Conservation (phyloP, 2,113 vertebrate species). For the Lophochroa leadbeateri region DNA sequence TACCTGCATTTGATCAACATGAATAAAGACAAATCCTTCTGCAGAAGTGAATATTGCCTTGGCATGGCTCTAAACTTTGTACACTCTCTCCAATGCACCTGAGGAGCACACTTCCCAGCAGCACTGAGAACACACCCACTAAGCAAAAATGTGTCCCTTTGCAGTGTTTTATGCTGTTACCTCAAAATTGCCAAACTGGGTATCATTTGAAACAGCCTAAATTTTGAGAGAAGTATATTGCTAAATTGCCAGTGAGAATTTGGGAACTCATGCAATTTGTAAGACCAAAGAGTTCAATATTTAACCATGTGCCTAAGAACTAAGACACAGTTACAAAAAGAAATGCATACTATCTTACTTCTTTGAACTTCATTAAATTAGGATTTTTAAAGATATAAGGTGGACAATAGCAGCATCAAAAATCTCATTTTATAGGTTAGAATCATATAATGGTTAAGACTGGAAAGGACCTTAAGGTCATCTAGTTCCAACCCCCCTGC, state of each 20-base stretch:
- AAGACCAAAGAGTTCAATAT: not conserved
- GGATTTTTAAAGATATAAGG: not conserved
- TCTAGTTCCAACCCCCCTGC: not conserved
- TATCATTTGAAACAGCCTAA: not conserved
- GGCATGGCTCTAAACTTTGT: not conserved
- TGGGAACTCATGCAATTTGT: not conserved
- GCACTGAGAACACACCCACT: not conserved
- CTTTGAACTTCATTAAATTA: not conserved
- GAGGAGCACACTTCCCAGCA: not conserved
- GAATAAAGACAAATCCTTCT: not conserved
- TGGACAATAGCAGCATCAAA: not conserved
- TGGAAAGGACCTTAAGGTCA: not conserved
- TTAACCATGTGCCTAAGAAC: not conserved
- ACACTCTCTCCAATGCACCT: accelerated
- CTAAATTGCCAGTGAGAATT: not conserved
- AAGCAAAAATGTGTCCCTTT: not conserved
- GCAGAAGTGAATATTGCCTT: not conserved
- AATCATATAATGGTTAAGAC: not conserved
- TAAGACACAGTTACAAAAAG: not conserved
- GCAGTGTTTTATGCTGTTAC: too few species aligned
- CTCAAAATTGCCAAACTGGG: not conserved
- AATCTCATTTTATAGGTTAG: not conserved
- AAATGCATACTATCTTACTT: not conserved
- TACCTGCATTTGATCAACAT: not conserved
- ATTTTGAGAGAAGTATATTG: not conserved